Percentiles rank a stretch among this genome's conserved stretches.
These are phyloP conservation scores for Branchinecta lynchi DNA, from an alignment of 1,140 invertebrate species.

Conservation along the genomic window DNA sequence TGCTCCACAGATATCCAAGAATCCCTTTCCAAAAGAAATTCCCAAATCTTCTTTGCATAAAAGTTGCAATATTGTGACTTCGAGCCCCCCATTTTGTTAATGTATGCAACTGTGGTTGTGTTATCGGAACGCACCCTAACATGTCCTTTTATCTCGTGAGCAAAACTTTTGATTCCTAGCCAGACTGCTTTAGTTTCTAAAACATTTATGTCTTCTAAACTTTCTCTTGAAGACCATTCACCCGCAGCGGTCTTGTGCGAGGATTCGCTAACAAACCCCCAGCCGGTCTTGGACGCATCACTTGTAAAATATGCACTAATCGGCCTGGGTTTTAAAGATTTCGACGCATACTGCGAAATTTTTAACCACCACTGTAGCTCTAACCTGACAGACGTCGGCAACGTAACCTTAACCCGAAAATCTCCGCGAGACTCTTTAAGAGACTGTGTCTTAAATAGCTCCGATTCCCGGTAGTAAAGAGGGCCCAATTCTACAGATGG, in stretches of 20 bases:
- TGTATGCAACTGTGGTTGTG: slow-evolving; percentile 1
- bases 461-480: neutral
- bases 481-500: neutral
- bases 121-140: neutral
- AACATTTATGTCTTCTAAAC: no score
- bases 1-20: neutral
- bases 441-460: neutral
- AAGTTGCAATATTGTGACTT: no score
- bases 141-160: neutral
- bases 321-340: no score
- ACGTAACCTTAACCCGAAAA: neutral
- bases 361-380: no score
- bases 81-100: neutral
- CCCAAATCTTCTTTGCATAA: neutral
- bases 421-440: neutral
- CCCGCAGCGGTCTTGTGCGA: no score
- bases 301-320: no score
- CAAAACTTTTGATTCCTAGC: neutral
- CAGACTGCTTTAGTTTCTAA: neutral
- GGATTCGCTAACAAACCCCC: no score
- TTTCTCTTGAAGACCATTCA: no score
- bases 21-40: neutral
- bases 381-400: neutral
- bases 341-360: no score
- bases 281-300: no score